Base-by-base conservation (phyloP, 2,797 vertebrate genomes). In the Chrysocyon brachyurus region DNA sequence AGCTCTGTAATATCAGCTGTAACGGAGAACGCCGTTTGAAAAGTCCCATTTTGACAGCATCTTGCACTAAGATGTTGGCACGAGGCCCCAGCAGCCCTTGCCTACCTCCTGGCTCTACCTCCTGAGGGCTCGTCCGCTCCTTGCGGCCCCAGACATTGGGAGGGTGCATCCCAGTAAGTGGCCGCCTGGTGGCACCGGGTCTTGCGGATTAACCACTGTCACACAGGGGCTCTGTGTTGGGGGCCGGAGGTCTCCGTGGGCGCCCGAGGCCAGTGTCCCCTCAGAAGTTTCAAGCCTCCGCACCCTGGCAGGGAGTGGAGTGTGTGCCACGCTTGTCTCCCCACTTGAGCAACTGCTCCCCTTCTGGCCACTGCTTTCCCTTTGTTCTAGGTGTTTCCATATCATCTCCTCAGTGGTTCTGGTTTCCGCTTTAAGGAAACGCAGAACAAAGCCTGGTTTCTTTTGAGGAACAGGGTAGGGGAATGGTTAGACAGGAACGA, bases 341-440 rank as follows among this genome's bases (percentile, higher is more conserved):
- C 19, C 1, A 0, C 0, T 70, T 26, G 19, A 54, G 31, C 52
- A 40, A 5, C 6, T 0, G 1, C 24, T 46, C 12, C 36, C 52
- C 52, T 49, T n/a, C 72, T 79, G 19, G 14, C 19, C 28, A 28
- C 54, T 33, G 12, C 19, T 54, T 21, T 19, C 5, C 2, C 83
- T 11, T 83, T 11, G 24, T 33, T 66, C 24, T 17, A 2, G 4
- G 21, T 70, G 57, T 82, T 3, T 6, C 7, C 12, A 7, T 54
- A 1, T 63, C 17, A 57, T 56, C 54, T 57, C 49, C 28, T 87
- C 14, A 81, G 5, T 12, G n/a, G 14, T 17, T 63, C 28, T 24
- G 63, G 40, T 46, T 46, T 46, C 40, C 40, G 12, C 21, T 83
- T 52, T 46, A 63, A 56, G 84, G 21, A 49, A 63, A 61, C 68